Percentiles rank a stretch among this genome's conserved stretches.
These are phyloP conservation scores for Pachyrhynchus sulphureomaculatus DNA, from an alignment of 1,140 invertebrate genomes.

Conservation along the genomic window DNA sequence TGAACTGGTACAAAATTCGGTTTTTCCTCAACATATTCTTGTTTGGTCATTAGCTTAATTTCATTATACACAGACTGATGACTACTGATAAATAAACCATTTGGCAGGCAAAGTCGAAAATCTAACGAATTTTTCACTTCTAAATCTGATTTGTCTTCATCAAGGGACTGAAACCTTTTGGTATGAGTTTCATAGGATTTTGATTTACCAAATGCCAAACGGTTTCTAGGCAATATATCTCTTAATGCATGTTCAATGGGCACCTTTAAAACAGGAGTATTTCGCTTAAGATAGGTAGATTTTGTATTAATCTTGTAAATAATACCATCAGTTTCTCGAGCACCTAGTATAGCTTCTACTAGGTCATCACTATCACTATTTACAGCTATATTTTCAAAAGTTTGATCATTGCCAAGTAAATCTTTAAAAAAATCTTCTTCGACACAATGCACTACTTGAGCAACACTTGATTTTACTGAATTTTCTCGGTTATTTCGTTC, in stretches of 20 bases:
- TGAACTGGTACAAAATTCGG: background rate
- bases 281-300: slow-evolving; percentile 11
- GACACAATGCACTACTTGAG: slow-evolving; percentile 13
- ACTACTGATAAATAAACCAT: slow-evolving; percentile 29
- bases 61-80: background rate
- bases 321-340: background rate
- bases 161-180: slow-evolving; percentile 6
- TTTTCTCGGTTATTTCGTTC: background rate
- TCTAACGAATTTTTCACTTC: slow-evolving; percentile 7
- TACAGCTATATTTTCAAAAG: slow-evolving; percentile 1
- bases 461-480: background rate
- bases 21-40: slow-evolving; percentile 19
- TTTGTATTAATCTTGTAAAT: slow-evolving; percentile 29
- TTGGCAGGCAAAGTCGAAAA: slow-evolving; percentile 34
- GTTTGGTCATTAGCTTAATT: slow-evolving; percentile 23
- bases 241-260: slow-evolving; percentile 18
- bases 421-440: slow-evolving; percentile 13
- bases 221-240: slow-evolving; percentile 1
- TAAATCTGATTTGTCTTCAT: background rate
- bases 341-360: slow-evolving; percentile 1
- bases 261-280: slow-evolving; percentile 15
- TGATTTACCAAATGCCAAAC: background rate
- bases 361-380: slow-evolving; percentile 7
- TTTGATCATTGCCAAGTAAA: background rate
- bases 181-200: slow-evolving; percentile 9